Base-by-base conservation (phyloP, 1,140 invertebrate genomes). In the Diachasma alloeum region DNA sequence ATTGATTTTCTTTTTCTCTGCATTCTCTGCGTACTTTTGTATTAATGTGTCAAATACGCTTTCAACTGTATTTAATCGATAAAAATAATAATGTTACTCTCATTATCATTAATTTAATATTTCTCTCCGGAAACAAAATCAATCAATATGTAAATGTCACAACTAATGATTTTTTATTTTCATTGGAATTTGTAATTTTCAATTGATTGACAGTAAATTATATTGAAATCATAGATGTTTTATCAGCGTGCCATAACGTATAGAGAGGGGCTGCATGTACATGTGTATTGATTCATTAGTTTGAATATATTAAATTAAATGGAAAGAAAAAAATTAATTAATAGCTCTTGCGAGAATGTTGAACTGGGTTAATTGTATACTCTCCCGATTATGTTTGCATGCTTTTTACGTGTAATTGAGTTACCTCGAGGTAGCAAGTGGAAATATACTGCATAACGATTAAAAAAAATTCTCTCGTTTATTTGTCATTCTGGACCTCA, bases 71-170 rank as follows among this genome's bases (percentile, higher is more conserved):
- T 63, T 63, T 26, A 63, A 63, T 63, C 59, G 19, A 63, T 24
- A 63, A 26, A 26, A 26, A 11, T 63, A 31, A 19, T 53, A 24
- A 26, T 63, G 59, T 63, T 63, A 63, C 59, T 63, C 8, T 63
- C 59, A 63, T 63, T 63, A 63, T 63, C 6, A 63, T 63, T 63
- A 63, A 63, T 63, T 63, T 63, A 63, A 63, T 63, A 26, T 9
- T 31, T 19, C 5, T 63, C 24, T 6, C 10, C 46, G 10, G 22
- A 59, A 19, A 26, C 19, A 26, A 11, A 4, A 19, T 26, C 24
- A 63, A 63, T 63, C 22, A 63, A 63, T 63, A 63, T 63, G 59
- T 63, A 26, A 63, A 63, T 63, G 59, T 63, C 59, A 15, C 59
- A 31, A 63, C 8, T 63, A 22, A 63, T 13, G 15, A 53, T 19